Base-by-base conservation (phyloP, 2,888 invertebrate species). In the Dicycla oo region DNA sequence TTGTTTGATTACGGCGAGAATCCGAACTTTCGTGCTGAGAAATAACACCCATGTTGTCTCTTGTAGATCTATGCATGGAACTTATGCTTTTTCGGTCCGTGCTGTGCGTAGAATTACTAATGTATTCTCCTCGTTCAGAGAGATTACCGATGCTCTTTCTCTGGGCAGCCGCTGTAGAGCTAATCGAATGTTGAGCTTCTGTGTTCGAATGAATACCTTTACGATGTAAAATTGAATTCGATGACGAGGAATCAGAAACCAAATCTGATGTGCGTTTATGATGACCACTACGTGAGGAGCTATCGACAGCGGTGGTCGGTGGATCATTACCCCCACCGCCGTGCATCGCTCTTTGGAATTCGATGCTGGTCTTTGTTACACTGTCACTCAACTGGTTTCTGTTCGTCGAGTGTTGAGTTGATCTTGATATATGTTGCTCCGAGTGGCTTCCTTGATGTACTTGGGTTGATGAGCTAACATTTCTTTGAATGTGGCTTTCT, bases 131-230 rank as follows among this genome's bases (percentile, higher is more conserved):
- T 83, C 97, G 97, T 78, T 98, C 98, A 70, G 97, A 97, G 1
- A 98, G 95, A 89, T 98, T 98, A 38, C 97, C 97, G 75, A 98
- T 97, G 73, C 98, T 98, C 91, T 98, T 98, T 65, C 98, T 96
- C 92, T 98, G 98, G 79, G 98, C 97, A 38, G 98, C 97, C 26
- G 98, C 98, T 0, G 98, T 97, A 0, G 97, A 97, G 85, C 97
- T 97, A 15, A 97, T 97, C 0, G 97, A 97, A 88, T 98, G 98
- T 8, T 97, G 94, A 3, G 97, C 97, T 92, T 98, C 98, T n/a
- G 97, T 97, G 0, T 97, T 97, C 0, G 97, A 96, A 3, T 97
- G 96, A 18, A 97, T 93, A 26, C 97, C 97, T 88, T 98, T 98
- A 56, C 98, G 97, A 90, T 98, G 98, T 49, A 98, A 96, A 58